Percentiles rank a stretch among this genome's conserved stretches.
phyloP scores from a whole-genome alignment of 2,888 invertebrate species.

The Melikaiella ostensackeni region DNA sequence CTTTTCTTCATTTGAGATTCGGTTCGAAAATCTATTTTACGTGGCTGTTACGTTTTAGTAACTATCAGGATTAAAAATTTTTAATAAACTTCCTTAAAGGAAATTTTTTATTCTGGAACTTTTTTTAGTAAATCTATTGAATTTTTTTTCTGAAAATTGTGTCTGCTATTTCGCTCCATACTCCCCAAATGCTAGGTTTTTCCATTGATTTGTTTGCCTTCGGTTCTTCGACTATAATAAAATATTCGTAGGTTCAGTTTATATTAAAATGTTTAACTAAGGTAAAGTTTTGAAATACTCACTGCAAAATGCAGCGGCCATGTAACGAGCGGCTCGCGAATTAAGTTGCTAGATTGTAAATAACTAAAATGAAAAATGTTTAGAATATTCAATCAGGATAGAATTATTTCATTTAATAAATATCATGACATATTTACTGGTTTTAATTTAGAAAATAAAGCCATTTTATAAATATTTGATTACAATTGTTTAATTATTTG shows the following conservation, averaged over 20 bases:
- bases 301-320: constrained; percentile 68
- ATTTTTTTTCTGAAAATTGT: neutral
- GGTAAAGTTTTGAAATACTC: constrained; percentile 44
- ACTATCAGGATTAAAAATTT: neutral
- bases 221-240: neutral
- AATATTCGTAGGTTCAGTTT: neutral
- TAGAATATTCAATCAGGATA: neutral
- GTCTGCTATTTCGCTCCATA: neutral
- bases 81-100: neutral
- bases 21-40: constrained; percentile 25
- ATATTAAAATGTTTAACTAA: neutral
- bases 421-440: neutral
- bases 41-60: constrained; percentile 7
- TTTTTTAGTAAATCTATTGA: neutral
- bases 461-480: neutral
- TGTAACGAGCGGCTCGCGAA: constrained; percentile 57
- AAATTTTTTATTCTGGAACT: neutral
- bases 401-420: constrained; percentile 3
- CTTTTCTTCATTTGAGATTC: constrained; percentile 45
- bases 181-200: neutral
- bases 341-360: constrained; percentile 62
- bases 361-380: constrained; percentile 48
- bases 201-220: neutral
- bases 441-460: neutral
- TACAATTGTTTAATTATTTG: too few species aligned